phyloP scores from a whole-genome alignment of 2,888 invertebrate species.

The Scaptomyza cyrtandrae region DNA sequence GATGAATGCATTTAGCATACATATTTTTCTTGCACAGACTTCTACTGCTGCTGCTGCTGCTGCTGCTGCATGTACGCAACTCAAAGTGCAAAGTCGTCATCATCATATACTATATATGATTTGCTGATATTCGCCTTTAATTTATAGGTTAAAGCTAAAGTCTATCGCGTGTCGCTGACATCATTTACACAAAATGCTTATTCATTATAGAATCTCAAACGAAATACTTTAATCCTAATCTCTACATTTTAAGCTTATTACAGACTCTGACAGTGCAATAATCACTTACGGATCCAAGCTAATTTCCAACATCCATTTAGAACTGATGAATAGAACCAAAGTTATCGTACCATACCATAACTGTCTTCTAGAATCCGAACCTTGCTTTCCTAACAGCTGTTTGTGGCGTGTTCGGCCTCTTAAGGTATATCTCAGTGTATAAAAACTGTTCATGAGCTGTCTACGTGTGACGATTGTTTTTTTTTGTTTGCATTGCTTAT shows the following conservation, averaged over 20 bases:
- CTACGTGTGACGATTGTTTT: constrained; percentile 59
- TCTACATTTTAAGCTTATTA: neutral
- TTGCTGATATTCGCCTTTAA: constrained; percentile 16
- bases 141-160: constrained; percentile 47
- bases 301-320: neutral
- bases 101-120: constrained; percentile 8
- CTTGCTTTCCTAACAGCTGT: constrained; percentile 19
- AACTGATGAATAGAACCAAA: no score
- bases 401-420: constrained; percentile 27
- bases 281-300: neutral
- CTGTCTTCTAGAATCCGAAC: neutral
- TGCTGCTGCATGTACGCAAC: constrained; percentile 21
- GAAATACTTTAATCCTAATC: neutral
- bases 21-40: neutral
- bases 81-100: constrained; percentile 69
- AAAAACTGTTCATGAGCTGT: constrained; percentile 53
- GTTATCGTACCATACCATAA: no score
- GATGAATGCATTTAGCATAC: neutral
- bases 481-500: constrained; percentile 49
- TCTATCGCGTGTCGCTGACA: constrained; percentile 43
- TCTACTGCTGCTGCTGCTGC: constrained; percentile 5
- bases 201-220: constrained; percentile 24
- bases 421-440: constrained; percentile 13
- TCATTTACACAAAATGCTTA: constrained; percentile 49
- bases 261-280: neutral